These are phyloP conservation scores for Formicarius rufipectus DNA, from an alignment of 2,113 vertebrate genomes.

Conservation along the genomic window DNA sequence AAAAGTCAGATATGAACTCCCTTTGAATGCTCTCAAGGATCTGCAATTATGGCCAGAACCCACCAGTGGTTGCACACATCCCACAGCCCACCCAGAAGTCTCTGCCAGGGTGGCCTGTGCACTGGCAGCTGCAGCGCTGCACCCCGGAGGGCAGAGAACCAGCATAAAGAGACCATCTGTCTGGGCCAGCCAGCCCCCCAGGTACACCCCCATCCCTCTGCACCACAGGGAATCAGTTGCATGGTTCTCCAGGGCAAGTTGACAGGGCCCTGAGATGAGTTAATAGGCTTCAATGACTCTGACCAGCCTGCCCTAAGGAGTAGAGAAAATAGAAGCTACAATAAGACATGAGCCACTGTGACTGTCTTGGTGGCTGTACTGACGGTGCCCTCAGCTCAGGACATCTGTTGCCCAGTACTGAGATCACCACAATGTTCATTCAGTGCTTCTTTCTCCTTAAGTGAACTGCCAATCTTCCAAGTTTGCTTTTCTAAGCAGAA, in stretches of 20 bases:
- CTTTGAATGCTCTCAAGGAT: not conserved
- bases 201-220: not conserved
- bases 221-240: not conserved
- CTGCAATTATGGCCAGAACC: not conserved
- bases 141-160: not conserved
- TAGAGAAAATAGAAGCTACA: not conserved
- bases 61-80: not conserved
- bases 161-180: not conserved
- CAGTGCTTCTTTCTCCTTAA: not conserved
- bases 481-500: not conserved
- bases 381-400: not conserved
- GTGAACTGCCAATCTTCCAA: not conserved
- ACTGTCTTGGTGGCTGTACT: not conserved
- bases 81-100: slow-evolving; percentile 28
- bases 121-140: not conserved
- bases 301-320: not conserved
- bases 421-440: not conserved
- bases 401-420: not conserved
- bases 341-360: not conserved
- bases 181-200: not conserved
- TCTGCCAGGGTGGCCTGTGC: not conserved
- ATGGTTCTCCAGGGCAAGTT: not conserved
- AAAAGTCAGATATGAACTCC: not conserved
- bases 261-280: not conserved
- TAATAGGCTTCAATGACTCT: not conserved